These are phyloP conservation scores for Epinotia brunnichana DNA, from an alignment of 2,888 invertebrate genomes.

Conservation along the genomic window DNA sequence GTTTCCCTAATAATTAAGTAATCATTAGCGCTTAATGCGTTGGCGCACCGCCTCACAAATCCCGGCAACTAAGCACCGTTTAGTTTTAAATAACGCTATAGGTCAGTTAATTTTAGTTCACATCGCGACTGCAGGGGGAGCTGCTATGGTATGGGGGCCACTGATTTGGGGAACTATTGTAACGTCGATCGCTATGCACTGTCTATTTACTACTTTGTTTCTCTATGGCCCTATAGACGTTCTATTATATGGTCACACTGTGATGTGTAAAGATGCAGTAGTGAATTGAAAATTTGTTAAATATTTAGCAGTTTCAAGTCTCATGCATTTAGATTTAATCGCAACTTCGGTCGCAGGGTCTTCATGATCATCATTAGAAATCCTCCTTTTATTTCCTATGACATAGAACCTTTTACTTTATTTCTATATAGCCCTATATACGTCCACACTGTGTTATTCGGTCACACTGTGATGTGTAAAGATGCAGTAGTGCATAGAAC, in stretches of 20 bases:
- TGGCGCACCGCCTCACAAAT: constrained; percentile 61
- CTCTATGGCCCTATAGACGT: background rate
- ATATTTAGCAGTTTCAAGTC: too few relatives aligned
- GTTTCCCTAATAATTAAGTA: background rate
- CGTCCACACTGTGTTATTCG: too few relatives aligned
- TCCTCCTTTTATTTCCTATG: too few relatives aligned
- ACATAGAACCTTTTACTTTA: too few relatives aligned
- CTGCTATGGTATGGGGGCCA: constrained; percentile 40
- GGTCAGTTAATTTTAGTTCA: constrained; percentile 66
- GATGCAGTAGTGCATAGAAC: too few relatives aligned
- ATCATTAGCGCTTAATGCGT: constrained; percentile 26
- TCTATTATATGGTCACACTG: too few relatives aligned
- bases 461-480: too few relatives aligned
- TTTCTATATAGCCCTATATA: background rate
- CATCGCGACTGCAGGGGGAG: constrained; percentile 54
- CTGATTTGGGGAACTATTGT: constrained; percentile 47
- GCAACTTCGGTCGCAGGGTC: too few relatives aligned
- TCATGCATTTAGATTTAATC: too few relatives aligned
- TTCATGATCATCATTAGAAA: too few relatives aligned
- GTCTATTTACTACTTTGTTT: background rate
- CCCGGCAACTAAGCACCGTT: constrained; percentile 66
- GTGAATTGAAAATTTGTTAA: too few relatives aligned
- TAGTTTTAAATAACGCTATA: constrained; percentile 65
- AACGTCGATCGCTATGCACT: constrained; percentile 37
- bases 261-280: too few relatives aligned